Base-by-base conservation (phyloP, 2,113 vertebrate genomes). In the Salvelinus sp. region DNA sequence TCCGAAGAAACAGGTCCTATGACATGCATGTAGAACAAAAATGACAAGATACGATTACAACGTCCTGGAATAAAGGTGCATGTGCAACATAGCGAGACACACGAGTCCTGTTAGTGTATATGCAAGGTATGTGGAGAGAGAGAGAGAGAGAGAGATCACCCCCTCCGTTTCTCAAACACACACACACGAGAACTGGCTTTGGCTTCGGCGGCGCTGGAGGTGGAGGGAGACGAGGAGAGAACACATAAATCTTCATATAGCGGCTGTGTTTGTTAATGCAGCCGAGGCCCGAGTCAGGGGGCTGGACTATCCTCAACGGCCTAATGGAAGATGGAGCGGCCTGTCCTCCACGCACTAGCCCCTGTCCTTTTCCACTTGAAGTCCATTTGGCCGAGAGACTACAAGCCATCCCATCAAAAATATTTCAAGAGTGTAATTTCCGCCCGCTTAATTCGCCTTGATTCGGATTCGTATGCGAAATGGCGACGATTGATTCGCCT, bases 181-280 rank as follows among this genome's bases (percentile, higher is more conserved):
- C 33, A 33, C 88, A 85, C 85, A 79, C 38, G 85, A 88, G 89
- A 91, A 92, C 88, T 89, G 91, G 93, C 92, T 90, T 87, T 80
- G 85, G 92, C 91, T 92, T 88, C 79, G 86, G 92, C 92, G 93
- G 91, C 93, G 92, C 91, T 93, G 91, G 92, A 94, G 93, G 93
- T 93, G 93, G 87, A 90, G 87, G 83, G 86, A 84, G 80, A 85
- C 83, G 84, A 85, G 72, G 83, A 76, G 77, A 93, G 93, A 94
- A 93, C 93, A n/a, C 93, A 97, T 97, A 97, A 97, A 97, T 97
- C 96, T 97, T 97, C 95, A 97, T 97, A 96, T 96, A 95, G 94
- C 92, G 92, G 92, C 92, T 93, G 93, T 94, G n/a, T 94, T 95
- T 95, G 95, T 95, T 95, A 95, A 95, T 95, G 94, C 93, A 92